A percentile compares a stretch with the other conserved stretches of the same genome.
Conservation (phyloP, 2,113 vertebrate genomes). For the Atherinomorus stipes region DNA sequence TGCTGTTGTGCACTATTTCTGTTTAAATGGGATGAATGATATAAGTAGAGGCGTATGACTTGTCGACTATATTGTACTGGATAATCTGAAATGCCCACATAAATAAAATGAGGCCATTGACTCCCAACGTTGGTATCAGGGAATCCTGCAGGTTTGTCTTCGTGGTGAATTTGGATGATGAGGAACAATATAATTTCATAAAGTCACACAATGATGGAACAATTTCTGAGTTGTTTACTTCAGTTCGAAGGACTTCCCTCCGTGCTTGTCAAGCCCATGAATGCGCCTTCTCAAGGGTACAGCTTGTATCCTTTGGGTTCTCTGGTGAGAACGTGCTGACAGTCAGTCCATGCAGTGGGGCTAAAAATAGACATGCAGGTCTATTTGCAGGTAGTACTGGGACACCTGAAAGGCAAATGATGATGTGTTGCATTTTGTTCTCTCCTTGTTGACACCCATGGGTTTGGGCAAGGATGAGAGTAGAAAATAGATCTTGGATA, state of each 20-base stretch:
- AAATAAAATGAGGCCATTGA: too few relatives aligned
- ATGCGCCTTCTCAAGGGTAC: slow-evolving; percentile 55
- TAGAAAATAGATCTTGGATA: slow-evolving; percentile 30
- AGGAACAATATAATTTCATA: too few relatives aligned
- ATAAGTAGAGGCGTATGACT: too few relatives aligned
- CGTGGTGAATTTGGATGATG: too few relatives aligned
- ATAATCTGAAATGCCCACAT: too few relatives aligned
- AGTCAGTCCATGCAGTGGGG: slow-evolving; percentile 30
- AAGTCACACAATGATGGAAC: not conserved
- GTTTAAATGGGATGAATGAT: too few relatives aligned
- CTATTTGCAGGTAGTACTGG: slow-evolving; percentile 69
- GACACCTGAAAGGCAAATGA: slow-evolving; percentile 74
- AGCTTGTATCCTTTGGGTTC: slow-evolving; percentile 34
- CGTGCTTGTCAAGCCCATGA: not conserved
- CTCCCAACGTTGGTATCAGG: too few relatives aligned
- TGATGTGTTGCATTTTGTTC: slow-evolving; percentile 31
- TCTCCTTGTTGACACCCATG: slow-evolving; percentile 3
- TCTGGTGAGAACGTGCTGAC: slow-evolving; percentile 64
- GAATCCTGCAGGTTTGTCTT: too few relatives aligned
- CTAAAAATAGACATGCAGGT: slow-evolving; percentile 72
- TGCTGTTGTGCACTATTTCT: too few relatives aligned
- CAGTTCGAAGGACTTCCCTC: slow-evolving; percentile 6
- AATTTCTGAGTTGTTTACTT: not conserved
- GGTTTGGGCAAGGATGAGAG: not conserved
- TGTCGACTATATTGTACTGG: too few relatives aligned